Evolutionary conservation across 1,140 invertebrate species (phyloP), one percentile per base, ranked within the genome.

Genomic region (Holotrichia oblita): DNA sequence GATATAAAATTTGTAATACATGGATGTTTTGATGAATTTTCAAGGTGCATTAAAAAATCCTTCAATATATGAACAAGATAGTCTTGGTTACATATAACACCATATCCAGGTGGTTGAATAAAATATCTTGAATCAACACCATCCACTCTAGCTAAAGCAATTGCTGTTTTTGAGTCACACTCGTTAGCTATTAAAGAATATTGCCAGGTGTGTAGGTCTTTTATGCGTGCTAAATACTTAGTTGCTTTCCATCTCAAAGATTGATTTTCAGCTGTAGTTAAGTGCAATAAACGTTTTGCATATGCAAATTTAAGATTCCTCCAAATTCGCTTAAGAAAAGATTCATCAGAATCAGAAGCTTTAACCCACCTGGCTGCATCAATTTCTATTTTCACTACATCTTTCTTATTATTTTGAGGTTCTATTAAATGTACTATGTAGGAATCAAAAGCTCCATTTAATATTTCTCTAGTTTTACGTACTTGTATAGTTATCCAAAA

Each of bases 1-100:
- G 87, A 88, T 22, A 93, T 84, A 83, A 93, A 93, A 81, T 92
- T 89, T 55, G 88, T 85, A 73, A 94, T 88, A 87, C 92, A 94
- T 34, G 87, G 87, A 87, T 93, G 92, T 48, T 87, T 87, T 61
- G 89, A 88, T 42, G 88, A 84, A 79, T 85, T 85, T 81, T 91
- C 89, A 40, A 93, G 83, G 76, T 87, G 83, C 55, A 88, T 81
- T 34, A 93, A 85, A 76, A 93, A 85, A 69, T 90, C 87, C 81
- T 89, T 88, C 48, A 93, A 83, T 76, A 88, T 88, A 78, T 90
- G 89, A 74, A 89, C 88, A 55, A 91, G 84, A 83, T 87, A 85
- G 80, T 88, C 89, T 73, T 85, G 85, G 80, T 83, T 88, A 77
- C 85, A 87, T 44, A 87, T 87, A 7, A 89, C 81, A 82, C 89